Conservation (phyloP, 92 coral and sea anemone genomes). For the Plumapathes pennacea region DNA sequence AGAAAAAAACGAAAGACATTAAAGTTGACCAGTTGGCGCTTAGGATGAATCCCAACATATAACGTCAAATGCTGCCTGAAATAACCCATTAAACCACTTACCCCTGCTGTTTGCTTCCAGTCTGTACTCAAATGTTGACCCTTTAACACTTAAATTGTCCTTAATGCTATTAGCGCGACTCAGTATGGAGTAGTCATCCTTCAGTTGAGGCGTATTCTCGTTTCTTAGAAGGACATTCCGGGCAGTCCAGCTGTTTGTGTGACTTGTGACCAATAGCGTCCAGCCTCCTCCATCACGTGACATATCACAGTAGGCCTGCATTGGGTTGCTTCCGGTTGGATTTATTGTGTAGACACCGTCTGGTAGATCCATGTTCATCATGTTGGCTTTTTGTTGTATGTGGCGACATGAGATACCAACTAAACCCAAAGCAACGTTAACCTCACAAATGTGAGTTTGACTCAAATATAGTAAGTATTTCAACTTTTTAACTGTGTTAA, state of each 20-base stretch:
- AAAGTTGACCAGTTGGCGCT: constrained; percentile 4
- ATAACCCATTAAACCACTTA: constrained; percentile 1
- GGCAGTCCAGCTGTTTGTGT: constrained; percentile 57
- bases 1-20: too few species aligned
- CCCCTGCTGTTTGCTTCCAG: constrained; percentile 67
- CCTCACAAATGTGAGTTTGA: too few species aligned
- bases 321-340: constrained; percentile 32
- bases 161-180: constrained; percentile 50
- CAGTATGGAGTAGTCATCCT: constrained; percentile 56
- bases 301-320: constrained; percentile 65
- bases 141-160: constrained; percentile 30
- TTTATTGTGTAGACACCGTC: constrained; percentile 57
- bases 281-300: constrained; percentile 71
- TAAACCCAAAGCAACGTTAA: too few species aligned
- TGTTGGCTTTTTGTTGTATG: constrained; percentile 31
- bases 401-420: constrained; percentile 51
- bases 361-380: constrained; percentile 6
- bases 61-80: too few species aligned
- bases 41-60: constrained; percentile 14
- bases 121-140: constrained; percentile 53
- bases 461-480: too few species aligned
- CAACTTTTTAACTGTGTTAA: too few species aligned
- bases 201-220: constrained; percentile 37
- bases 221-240: constrained; percentile 16
- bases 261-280: constrained; percentile 66